Percentiles rank a stretch among this genome's conserved stretches.
Evolutionary conservation across 2,113 vertebrate genomes (phyloP).

Genomic region (Tragelaphus scriptus): DNA sequence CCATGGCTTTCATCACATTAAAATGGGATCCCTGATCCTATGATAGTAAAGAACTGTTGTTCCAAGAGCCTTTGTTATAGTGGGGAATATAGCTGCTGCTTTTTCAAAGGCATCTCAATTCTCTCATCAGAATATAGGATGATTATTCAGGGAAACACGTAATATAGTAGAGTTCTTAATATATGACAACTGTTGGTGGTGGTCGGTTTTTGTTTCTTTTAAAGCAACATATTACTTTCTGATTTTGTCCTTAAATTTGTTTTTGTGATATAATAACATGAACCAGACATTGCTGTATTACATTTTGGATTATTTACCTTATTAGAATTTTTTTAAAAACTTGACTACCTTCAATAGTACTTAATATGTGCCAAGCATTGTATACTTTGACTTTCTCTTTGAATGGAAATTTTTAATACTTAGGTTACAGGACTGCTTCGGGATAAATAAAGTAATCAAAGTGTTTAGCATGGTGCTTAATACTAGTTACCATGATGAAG

Average conservation of each 20-base stretch:
- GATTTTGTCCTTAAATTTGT: slow-evolving; percentile 17
- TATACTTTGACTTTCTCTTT: slow-evolving; percentile 26
- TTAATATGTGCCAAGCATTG: not conserved
- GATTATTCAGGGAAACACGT: not conserved
- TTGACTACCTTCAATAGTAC: not conserved
- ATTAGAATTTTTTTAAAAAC: not conserved
- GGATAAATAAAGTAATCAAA: not conserved
- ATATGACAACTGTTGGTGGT: not conserved
- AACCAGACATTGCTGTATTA: not conserved
- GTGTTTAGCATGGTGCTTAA: not conserved
- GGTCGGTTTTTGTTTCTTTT: not conserved
- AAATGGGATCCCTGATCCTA: not conserved
- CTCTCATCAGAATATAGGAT: slow-evolving; percentile 19
- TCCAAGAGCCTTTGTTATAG: not conserved
- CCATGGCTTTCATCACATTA: not conserved
- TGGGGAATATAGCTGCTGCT: not conserved
- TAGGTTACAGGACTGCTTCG: not conserved
- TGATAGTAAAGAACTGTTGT: not conserved
- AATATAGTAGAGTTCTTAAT: not conserved
- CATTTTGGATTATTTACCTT: not conserved
- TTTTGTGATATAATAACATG: not conserved
- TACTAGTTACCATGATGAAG: not conserved
- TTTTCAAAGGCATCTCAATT: not conserved
- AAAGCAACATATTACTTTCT: not conserved
- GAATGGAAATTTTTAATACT: not conserved